Base-by-base conservation (phyloP, 2,113 vertebrate species). In the Apeltes quadracus region DNA sequence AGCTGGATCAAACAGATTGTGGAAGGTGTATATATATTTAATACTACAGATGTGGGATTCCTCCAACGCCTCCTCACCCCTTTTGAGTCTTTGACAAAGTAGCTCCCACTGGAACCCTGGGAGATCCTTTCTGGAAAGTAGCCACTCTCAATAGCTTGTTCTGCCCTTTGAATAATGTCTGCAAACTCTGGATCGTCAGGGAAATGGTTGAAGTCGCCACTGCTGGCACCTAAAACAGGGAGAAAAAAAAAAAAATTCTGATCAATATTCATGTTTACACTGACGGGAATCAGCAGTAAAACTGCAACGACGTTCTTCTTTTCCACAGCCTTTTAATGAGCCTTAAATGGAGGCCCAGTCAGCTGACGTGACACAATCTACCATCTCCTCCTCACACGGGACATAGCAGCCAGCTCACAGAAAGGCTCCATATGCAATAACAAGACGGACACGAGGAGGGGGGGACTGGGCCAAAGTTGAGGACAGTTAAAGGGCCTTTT, bases 91-190 rank as follows among this genome's bases (percentile, higher is more conserved):
- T 98, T 98, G 68, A 98, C 96, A 87, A 98, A 98, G 87, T 99
- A 99, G 92, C 97, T 99, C 72, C 97, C 97, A 66, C 97, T 98
- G 78, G 97, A 99, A 39, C 97, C 97, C 89, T 99, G 97, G 55
- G 94, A 95, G 76, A 99, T 99, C 88, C 97, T 95, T 89, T 98
- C 95, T 4, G 97, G 97, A 78, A 95, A 95, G 72, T 97, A 89
- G 16, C 94, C 95, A 22, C 84, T 88, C 78, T 99, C 96, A 36
- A 97, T 95, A 32, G 97, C 96, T 89, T 96, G 96, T 46, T 99
- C 97, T 0, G 95, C 93, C 91, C 76, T 92, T 85, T 94, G 89
- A 83, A 99, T 86, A 43, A 95, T 93, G 72, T 96, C 95, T 6
- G 94, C 93, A 93, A 99, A 99, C 89, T 95, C 96, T 1, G 95